Evolutionary conservation across 2,113 vertebrate genomes (phyloP).

Genomic region (Barbus barbus): DNA sequence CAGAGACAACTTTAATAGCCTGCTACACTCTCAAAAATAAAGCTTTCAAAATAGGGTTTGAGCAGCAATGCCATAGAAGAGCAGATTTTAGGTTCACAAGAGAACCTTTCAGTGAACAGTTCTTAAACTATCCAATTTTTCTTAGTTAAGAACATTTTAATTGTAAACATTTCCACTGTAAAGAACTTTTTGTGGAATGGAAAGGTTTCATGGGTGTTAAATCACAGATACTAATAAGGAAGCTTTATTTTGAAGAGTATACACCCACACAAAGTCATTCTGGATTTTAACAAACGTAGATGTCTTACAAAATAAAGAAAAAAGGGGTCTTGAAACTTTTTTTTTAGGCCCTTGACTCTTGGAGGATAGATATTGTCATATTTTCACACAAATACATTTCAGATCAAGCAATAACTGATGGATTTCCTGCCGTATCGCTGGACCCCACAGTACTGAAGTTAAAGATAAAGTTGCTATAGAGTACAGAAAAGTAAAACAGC

Average conservation of each 20-base stretch:
- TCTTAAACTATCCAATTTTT: too few relatives aligned
- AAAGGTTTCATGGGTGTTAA: background rate
- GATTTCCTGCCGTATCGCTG: background rate
- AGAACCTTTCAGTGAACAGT: background rate
- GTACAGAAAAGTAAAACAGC: background rate
- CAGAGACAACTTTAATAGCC: background rate
- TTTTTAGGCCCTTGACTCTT: too few relatives aligned
- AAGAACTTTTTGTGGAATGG: too few relatives aligned
- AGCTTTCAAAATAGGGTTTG: background rate
- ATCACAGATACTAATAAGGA: too few relatives aligned
- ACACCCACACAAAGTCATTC: too few relatives aligned
- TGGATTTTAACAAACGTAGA: too few relatives aligned
- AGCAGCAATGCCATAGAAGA: background rate
- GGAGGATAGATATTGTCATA: too few relatives aligned
- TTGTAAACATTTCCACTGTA: too few relatives aligned
- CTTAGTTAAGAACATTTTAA: too few relatives aligned
- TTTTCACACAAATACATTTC: background rate
- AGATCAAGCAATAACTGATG: background rate
- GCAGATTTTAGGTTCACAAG: background rate
- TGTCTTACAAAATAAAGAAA: too few relatives aligned
- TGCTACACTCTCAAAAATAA: too few relatives aligned
- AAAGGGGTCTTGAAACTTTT: too few relatives aligned
- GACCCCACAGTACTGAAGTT: background rate
- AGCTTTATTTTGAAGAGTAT: background rate
- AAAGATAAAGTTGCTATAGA: background rate